phyloP scores from a whole-genome alignment of 2,797 vertebrate species.

The Passerculus sandwichensis region DNA sequence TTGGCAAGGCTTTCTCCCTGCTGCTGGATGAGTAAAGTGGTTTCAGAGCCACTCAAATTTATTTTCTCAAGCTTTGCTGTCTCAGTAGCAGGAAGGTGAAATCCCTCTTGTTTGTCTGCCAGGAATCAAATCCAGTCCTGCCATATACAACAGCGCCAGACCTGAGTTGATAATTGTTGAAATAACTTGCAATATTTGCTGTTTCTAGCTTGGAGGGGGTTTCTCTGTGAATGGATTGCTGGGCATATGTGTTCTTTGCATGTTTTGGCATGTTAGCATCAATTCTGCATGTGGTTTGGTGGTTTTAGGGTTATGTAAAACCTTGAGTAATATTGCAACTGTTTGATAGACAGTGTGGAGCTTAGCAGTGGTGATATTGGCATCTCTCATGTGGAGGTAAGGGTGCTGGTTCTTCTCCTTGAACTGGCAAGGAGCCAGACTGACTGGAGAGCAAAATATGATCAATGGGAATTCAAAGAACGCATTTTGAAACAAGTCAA shows the following conservation, averaged over 20 bases:
- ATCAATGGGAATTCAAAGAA: slow-evolving; percentile 10
- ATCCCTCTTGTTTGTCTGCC: not conserved
- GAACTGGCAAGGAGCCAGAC: not conserved
- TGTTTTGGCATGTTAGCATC: not conserved
- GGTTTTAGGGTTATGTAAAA: not conserved
- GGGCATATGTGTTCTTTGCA: not conserved
- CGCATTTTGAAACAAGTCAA: slow-evolving; percentile 20
- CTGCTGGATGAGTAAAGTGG: not conserved
- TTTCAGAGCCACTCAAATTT: not conserved
- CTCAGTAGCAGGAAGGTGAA: not conserved
- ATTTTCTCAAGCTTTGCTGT: not conserved
- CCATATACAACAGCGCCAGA: not conserved
- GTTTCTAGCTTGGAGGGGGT: not conserved
- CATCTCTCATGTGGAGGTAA: not conserved
- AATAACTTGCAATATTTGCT: not conserved
- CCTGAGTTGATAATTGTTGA: not conserved
- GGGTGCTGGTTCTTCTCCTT: not conserved
- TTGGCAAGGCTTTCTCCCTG: not conserved
- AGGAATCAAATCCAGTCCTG: not conserved
- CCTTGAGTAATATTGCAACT: not conserved
- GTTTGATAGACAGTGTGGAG: not conserved
- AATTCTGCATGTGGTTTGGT: not conserved
- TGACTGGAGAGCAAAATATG: not conserved
- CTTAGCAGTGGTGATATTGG: not conserved
- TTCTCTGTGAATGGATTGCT: not conserved